Base-by-base conservation (phyloP, 2,113 vertebrate species). In the Orientallactaga bullata region DNA sequence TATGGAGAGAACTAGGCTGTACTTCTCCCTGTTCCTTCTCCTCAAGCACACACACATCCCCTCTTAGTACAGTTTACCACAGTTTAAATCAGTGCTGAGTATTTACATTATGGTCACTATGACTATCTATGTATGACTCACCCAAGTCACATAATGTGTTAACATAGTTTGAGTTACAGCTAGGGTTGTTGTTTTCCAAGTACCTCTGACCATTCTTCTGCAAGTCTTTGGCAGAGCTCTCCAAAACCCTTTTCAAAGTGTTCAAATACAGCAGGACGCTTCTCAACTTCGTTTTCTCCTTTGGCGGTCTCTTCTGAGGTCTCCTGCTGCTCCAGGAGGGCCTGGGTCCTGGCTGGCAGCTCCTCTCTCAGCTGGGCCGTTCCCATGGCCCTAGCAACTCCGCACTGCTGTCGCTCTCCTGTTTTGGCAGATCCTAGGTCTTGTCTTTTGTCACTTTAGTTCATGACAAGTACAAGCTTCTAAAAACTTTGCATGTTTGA, bases 171-270 rank as follows among this genome's bases (percentile, higher is more conserved):
- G 51, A 30, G 35, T 61, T 63, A 37, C 42, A 85, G 51, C 30
- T n/a, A 26, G 30, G 82, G 51, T 39, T 26, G 35, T 89, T 95
- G 18, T 89, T 93, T 95, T 79, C 71, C 55, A 72, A 92, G 55
- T 80, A 55, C 66, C 55, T 76, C 77, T 82, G 66, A 72, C 20
- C 5, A 15, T 89, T 84, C 92, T 89, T 63, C 24, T 42, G 20
- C 51, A 93, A 47, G 85, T 61, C 82, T 87, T 68, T 78, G 17
- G 23, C 58, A 81, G 77, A 84, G n/a, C 47, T 87, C 58, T 94
- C 58, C 58, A 61, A 74, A 88, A 81, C 8, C 47, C 47, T 69
- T 77, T 84, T 58, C 80, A 87, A 1, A 39, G 47, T 93, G 32
- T 83, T 84, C 47, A 84, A 37, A 69, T 47, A 66, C 12, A 83